A percentile compares a stretch with the other conserved stretches of the same genome.
phyloP scores from a whole-genome alignment of 2,797 vertebrate species.

The Carapus acus region DNA sequence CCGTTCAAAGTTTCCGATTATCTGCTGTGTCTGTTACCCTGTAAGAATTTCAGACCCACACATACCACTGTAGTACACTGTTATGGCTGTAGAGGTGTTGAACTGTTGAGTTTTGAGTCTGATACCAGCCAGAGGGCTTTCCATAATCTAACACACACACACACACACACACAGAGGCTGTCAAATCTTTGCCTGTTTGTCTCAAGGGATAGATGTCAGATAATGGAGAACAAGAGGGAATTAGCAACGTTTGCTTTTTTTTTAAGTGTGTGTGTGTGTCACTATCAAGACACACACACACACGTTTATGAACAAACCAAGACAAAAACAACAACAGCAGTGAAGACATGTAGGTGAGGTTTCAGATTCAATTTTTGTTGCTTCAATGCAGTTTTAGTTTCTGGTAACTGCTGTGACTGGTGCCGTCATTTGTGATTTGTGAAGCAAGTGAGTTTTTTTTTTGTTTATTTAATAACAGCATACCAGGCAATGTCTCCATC shows the following conservation, averaged over 20 bases:
- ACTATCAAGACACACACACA: slow-evolving; percentile 9
- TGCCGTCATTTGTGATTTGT: too few species aligned
- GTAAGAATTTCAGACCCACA: background rate
- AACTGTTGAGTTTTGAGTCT: slow-evolving; percentile 58
- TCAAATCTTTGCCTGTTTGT: slow-evolving; percentile 36
- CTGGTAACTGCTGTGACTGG: too few species aligned
- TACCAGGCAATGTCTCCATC: too few species aligned
- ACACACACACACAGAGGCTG: slow-evolving; percentile 22
- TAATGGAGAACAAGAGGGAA: slow-evolving; percentile 50
- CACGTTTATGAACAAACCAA: slow-evolving; percentile 4
- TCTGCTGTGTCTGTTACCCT: too few species aligned
- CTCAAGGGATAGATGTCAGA: slow-evolving; percentile 51
- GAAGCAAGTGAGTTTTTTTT: too few species aligned
- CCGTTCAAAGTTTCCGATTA: too few species aligned
- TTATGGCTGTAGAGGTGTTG: slow-evolving; percentile 46
- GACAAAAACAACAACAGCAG: slow-evolving; percentile 12
- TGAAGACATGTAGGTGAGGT: too few species aligned
- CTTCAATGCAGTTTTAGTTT: too few species aligned
- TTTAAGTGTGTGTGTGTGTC: slow-evolving; percentile 32
- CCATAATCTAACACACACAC: too few species aligned
- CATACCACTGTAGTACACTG: slow-evolving; percentile 8
- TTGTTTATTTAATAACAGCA: too few species aligned
- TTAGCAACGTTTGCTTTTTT: slow-evolving; percentile 57
- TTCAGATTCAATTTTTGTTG: too few species aligned
- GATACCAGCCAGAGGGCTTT: slow-evolving; percentile 50